phyloP scores from a whole-genome alignment of 2,797 vertebrate species.

The Typhlichthys subterraneus region DNA sequence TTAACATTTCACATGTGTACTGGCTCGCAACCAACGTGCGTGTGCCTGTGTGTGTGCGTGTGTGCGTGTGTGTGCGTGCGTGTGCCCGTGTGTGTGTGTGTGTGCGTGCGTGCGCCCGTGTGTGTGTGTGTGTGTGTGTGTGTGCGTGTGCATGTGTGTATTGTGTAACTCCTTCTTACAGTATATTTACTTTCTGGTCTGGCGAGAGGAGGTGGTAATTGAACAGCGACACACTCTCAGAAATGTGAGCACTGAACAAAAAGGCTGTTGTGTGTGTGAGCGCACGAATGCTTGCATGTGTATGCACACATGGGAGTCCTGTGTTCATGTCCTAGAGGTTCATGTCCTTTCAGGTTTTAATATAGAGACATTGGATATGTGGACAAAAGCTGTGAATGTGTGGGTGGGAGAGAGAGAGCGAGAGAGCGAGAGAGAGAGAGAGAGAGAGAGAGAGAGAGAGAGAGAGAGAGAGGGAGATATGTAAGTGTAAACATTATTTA shows the following conservation, averaged over 20 bases:
- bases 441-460: constrained; percentile 8
- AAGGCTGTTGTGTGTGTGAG: neutral
- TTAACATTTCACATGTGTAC: constrained; percentile 59
- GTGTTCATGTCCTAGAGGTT: constrained; percentile 72
- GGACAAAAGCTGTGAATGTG: constrained; percentile 50
- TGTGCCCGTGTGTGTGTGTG: no score
- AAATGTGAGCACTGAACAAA: constrained; percentile 63
- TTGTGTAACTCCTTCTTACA: constrained; percentile 65
- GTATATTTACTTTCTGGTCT: constrained; percentile 72
- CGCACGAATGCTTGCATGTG: constrained; percentile 17
- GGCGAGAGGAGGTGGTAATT: constrained; percentile 59
- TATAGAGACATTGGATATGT: constrained; percentile 71
- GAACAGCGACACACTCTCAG: constrained; percentile 53
- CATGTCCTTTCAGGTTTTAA: constrained; percentile 72
- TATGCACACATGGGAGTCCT: constrained; percentile 45
- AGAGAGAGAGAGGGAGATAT: constrained; percentile 4
- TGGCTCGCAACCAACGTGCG: constrained; percentile 26
- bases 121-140: constrained; percentile 29
- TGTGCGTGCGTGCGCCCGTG: constrained; percentile 12
- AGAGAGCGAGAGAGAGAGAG: no score
- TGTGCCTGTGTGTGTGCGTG: constrained; percentile 7
- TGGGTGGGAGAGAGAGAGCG: constrained; percentile 18
- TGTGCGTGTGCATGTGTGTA: constrained; percentile 28
- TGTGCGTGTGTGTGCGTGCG: constrained; percentile 10
- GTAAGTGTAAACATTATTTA: no score